These are phyloP conservation scores for Atrina japonica DNA, from an alignment of 2,888 invertebrate species.

Conservation along the genomic window DNA sequence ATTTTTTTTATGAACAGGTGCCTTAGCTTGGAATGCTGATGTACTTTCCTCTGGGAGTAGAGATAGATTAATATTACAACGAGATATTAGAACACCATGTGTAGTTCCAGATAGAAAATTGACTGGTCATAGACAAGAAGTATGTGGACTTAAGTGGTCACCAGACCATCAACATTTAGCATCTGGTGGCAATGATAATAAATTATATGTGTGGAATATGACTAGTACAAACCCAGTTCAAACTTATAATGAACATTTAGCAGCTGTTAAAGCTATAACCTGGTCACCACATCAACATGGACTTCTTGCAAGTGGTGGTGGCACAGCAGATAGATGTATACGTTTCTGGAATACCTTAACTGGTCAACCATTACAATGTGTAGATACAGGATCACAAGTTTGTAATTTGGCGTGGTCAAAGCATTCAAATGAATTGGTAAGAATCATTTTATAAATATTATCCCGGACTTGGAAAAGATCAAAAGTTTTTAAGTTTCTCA, in stretches of 20 bases:
- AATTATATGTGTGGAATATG: conserved; percentile 94
- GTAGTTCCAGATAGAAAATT: conserved; percentile 82
- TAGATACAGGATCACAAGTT: conserved; percentile 98
- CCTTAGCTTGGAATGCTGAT: conserved; percentile 98
- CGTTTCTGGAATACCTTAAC: conserved; percentile 99
- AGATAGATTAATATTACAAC: conserved; percentile 94
- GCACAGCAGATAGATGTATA: conserved; percentile 98
- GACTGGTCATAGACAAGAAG: conserved; percentile 96
- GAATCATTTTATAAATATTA: conserved; percentile 52
- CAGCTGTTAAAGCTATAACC: conserved; percentile 96
- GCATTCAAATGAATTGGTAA: conserved; percentile 96
- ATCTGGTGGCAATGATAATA: conserved; percentile 99
- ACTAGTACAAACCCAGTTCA: conserved; percentile 87
- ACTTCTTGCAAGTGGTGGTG: conserved; percentile 97
- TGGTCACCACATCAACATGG: conserved; percentile 99
- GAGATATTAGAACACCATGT: conserved; percentile 88
- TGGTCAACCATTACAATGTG: conserved; percentile 98
- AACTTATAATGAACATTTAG: conserved; percentile 97
- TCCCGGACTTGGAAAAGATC: too few species aligned
- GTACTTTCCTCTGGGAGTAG: conserved; percentile 96
- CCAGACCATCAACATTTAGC: conserved; percentile 98
- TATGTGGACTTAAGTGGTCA: conserved; percentile 98
- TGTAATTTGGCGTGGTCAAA: conserved; percentile 99
- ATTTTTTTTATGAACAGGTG: conserved; percentile 84
- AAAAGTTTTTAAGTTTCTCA: too few species aligned